These are phyloP conservation scores for Harmothoe impar DNA, from an alignment of 2,888 invertebrate species.

Conservation along the genomic window DNA sequence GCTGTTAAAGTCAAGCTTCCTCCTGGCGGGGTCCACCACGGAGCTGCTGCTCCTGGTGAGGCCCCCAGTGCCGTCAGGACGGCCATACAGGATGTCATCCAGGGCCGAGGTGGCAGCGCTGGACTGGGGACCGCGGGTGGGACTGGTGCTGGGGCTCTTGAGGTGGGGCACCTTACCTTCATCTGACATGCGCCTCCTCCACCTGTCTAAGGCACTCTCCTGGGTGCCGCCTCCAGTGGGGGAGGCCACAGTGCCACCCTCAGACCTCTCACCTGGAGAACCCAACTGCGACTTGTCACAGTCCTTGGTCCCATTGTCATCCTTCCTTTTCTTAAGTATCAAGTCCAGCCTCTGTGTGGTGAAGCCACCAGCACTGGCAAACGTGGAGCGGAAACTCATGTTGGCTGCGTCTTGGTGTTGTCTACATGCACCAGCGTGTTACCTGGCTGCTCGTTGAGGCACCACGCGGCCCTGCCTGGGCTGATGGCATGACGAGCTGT, in stretches of 20 bases:
- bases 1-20: slow-evolving; percentile 22
- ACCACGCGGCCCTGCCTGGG: neutral
- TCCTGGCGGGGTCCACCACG: slow-evolving; percentile 7
- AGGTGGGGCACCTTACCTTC: neutral
- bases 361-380: slow-evolving; percentile 50
- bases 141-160: neutral
- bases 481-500: neutral
- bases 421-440: no score
- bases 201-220: slow-evolving; percentile 43
- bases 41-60: neutral
- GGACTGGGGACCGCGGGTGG: neutral
- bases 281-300: neutral
- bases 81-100: neutral
- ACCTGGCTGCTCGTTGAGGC: neutral
- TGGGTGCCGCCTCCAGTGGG: neutral
- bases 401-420: neutral
- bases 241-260: neutral
- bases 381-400: slow-evolving; percentile 54
- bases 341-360: slow-evolving; percentile 56
- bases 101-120: neutral
- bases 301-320: neutral
- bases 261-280: neutral
- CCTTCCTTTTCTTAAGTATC: slow-evolving; percentile 52
- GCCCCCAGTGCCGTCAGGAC: neutral
- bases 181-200: slow-evolving; percentile 40